These are phyloP conservation scores for Phthorimaea operculella DNA, from an alignment of 1,140 invertebrate species.

Conservation along the genomic window DNA sequence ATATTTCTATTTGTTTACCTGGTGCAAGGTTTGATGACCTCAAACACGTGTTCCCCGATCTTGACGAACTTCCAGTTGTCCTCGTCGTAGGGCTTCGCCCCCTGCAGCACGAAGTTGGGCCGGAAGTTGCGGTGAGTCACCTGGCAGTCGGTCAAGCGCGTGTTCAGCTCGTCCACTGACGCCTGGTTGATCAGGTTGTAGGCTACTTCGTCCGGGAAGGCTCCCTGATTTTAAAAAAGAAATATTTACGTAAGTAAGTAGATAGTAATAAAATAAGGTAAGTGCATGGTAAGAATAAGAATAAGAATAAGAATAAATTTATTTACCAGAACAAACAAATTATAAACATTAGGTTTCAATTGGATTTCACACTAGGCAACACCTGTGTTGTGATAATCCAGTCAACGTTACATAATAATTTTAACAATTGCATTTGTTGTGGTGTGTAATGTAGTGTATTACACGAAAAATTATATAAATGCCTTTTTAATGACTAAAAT, in stretches of 20 bases:
- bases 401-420: no score
- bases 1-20: constrained; percentile 39
- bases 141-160: constrained; percentile 46
- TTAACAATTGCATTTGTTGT: no score
- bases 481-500: no score
- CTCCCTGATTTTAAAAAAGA: constrained; percentile 53
- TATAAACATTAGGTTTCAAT: no score
- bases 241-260: neutral
- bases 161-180: constrained; percentile 74
- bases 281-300: no score
- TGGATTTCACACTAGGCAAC: no score
- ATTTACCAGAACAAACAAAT: no score
- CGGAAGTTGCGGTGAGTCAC: constrained; percentile 71
- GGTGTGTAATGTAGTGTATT: no score
- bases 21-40: constrained; percentile 74
- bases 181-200: constrained; percentile 72
- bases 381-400: no score
- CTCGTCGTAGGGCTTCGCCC: constrained; percentile 72
- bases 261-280: no score
- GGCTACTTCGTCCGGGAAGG: constrained; percentile 69
- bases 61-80: constrained; percentile 77
- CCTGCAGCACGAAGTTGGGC: constrained; percentile 76
- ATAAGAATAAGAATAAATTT: no score
- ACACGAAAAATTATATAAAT: no score
- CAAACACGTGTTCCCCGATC: constrained; percentile 72